These are phyloP conservation scores for Epirrhoe alternata DNA, from an alignment of 2,888 invertebrate genomes.

Conservation along the genomic window DNA sequence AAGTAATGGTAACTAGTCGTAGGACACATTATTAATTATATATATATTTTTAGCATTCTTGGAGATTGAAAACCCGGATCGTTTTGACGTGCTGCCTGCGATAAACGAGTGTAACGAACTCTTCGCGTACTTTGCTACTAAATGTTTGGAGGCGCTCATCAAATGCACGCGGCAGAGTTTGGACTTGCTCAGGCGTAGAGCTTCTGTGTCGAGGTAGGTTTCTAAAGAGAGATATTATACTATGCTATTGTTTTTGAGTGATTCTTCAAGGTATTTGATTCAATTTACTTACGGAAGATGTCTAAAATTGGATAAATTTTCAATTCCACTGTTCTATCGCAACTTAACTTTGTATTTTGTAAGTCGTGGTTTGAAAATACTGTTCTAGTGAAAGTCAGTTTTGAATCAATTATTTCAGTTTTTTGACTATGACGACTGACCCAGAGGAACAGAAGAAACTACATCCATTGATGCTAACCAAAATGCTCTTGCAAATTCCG, in stretches of 20 bases:
- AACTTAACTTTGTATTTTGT: too few relatives aligned
- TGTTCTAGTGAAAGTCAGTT: too few relatives aligned
- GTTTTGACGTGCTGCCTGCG: constrained; percentile 84
- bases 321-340: too few relatives aligned
- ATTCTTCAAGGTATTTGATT: too few relatives aligned
- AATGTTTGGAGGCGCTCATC: constrained; percentile 89
- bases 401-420: constrained; percentile 55
- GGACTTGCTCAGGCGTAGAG: constrained; percentile 88
- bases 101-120: constrained; percentile 92
- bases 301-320: too few relatives aligned
- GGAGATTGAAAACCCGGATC: constrained; percentile 86
- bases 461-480: constrained; percentile 85
- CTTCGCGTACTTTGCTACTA: constrained; percentile 91
- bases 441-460: constrained; percentile 78
- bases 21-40: too few relatives aligned
- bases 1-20: too few relatives aligned
- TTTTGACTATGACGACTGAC: constrained; percentile 78
- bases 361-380: too few relatives aligned
- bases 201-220: constrained; percentile 76
- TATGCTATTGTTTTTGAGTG: too few relatives aligned
- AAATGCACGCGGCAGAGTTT: constrained; percentile 90
- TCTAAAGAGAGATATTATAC: too few relatives aligned
- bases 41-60: constrained; percentile 82
- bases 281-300: too few relatives aligned
- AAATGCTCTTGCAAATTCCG: constrained; percentile 88